These are phyloP conservation scores for Euspilapteryx auroguttella DNA, from an alignment of 2,888 invertebrate species.

Conservation along the genomic window DNA sequence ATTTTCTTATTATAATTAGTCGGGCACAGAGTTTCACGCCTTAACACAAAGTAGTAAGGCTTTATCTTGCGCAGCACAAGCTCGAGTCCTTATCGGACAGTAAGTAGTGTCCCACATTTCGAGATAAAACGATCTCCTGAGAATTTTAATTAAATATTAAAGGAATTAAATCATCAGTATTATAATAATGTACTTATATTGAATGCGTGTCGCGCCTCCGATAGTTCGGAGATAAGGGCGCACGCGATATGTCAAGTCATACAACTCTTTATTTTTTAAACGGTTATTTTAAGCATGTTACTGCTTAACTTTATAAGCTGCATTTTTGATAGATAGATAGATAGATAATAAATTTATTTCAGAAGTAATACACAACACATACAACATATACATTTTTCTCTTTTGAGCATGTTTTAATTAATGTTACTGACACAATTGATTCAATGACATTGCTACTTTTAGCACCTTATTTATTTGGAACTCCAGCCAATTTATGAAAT, in stretches of 20 bases:
- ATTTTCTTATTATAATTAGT: conserved; percentile 49
- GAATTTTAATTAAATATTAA: conserved; percentile 62
- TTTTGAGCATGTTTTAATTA: conserved; percentile 14
- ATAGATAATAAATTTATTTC: too few relatives aligned
- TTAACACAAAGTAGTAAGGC: too few relatives aligned
- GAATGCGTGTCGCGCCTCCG: conserved; percentile 43
- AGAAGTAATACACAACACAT: conserved; percentile 24
- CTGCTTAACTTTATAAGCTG: too few relatives aligned
- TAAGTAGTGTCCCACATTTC: conserved; percentile 59
- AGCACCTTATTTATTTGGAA: too few relatives aligned
- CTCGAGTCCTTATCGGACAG: conserved; percentile 47
- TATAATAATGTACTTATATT: conserved; percentile 34
- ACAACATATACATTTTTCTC: conserved; percentile 21
- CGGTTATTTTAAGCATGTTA: too few relatives aligned
- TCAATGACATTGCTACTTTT: too few relatives aligned
- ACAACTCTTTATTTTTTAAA: not conserved
- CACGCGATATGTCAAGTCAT: conserved; percentile 18
- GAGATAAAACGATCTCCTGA: conserved; percentile 53
- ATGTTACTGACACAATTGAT: too few relatives aligned
- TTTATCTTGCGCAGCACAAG: too few relatives aligned
- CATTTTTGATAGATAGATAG: too few relatives aligned
- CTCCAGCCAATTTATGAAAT: too few relatives aligned
- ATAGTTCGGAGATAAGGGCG: conserved; percentile 34
- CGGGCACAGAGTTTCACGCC: too few relatives aligned
- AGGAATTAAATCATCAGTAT: conserved; percentile 61